phyloP scores from a whole-genome alignment of 2,797 vertebrate species.

The Phoeniculus purpureus region DNA sequence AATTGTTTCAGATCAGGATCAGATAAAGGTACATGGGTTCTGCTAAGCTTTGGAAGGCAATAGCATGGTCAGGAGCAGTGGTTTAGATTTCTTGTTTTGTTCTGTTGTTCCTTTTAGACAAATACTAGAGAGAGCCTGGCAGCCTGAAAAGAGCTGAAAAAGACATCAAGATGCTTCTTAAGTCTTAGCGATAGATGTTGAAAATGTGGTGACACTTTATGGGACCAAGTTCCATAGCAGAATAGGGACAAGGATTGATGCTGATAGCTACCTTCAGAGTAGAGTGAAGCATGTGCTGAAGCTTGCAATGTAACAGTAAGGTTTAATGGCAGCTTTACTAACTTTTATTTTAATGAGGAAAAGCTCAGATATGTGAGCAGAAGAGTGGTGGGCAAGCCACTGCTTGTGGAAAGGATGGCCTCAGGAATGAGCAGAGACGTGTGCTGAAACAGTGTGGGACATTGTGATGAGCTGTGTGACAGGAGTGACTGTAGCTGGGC shows the following conservation, averaged over 20 bases:
- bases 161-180: not conserved
- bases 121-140: conserved; percentile 29
- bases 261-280: not conserved
- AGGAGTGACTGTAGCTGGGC: not conserved
- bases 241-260: not conserved
- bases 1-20: conserved; percentile 13
- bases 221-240: not conserved
- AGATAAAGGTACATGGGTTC: not conserved
- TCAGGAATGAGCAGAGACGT: not conserved
- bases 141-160: conserved; percentile 6
- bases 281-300: not conserved
- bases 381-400: not conserved
- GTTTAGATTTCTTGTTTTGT: not conserved
- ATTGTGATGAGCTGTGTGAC: not conserved
- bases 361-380: not conserved
- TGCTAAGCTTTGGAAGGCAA: not conserved
- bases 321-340: not conserved
- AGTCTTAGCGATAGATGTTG: not conserved
- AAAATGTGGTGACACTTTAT: not conserved
- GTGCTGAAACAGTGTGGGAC: not conserved
- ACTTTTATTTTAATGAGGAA: not conserved
- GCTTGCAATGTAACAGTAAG: not conserved
- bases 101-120: conserved; percentile 24
- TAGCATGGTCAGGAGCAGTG: not conserved
- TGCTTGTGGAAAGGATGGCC: not conserved